A percentile compares a stretch with the other conserved stretches of the same genome.
phyloP scores from a whole-genome alignment of 1,140 invertebrate species.

The Maniola jurtina region DNA sequence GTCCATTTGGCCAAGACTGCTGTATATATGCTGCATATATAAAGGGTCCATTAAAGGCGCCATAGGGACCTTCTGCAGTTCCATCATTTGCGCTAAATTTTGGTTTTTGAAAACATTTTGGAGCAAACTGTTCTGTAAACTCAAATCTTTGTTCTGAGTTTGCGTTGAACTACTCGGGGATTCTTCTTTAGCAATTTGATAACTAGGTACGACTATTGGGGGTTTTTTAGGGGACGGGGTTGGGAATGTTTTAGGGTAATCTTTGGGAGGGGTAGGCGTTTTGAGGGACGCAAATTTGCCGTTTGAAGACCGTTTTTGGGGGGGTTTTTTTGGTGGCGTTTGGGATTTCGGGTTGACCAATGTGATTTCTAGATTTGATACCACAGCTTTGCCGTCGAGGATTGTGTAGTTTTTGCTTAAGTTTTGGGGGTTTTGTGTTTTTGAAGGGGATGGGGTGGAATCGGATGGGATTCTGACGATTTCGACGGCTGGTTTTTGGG shows the following conservation, averaged over 20 bases:
- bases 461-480: constrained; percentile 67
- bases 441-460: constrained; percentile 37
- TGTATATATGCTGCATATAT: constrained; percentile 69
- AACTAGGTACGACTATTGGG: constrained; percentile 55
- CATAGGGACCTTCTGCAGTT: constrained; percentile 49
- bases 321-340: constrained; percentile 50
- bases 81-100: constrained; percentile 51
- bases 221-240: constrained; percentile 45
- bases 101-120: constrained; percentile 44
- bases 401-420: constrained; percentile 63
- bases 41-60: constrained; percentile 59
- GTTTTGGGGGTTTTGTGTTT: constrained; percentile 51
- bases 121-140: constrained; percentile 30
- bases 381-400: constrained; percentile 58
- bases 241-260: constrained; percentile 44
- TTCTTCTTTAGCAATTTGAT: constrained; percentile 51
- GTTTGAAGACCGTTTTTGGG: constrained; percentile 66
- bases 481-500: constrained; percentile 71
- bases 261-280: constrained; percentile 56
- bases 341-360: constrained; percentile 73
- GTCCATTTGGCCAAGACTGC: constrained; percentile 59
- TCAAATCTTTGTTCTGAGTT: constrained; percentile 7
- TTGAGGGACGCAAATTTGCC: constrained; percentile 71
- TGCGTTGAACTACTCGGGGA: constrained; percentile 44
- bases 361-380: constrained; percentile 82